Evolutionary conservation across 2,113 vertebrate genomes (phyloP), one percentile per base, ranked within the genome.

Genomic region (Conger conger): DNA sequence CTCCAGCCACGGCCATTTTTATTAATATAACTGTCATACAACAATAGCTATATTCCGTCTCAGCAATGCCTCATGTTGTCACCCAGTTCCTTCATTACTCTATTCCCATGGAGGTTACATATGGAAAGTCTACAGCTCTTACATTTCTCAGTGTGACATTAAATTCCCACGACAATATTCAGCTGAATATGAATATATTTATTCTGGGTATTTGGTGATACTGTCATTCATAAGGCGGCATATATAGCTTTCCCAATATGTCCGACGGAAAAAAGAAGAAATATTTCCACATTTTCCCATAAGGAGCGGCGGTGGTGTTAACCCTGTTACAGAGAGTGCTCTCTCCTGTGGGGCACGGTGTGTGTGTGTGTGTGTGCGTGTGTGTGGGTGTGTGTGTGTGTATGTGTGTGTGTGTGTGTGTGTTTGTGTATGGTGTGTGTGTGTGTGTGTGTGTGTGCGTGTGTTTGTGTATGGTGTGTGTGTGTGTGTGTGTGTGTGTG

Each of bases 51-150:
- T 33, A 73, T 33, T 73, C 68, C 68, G 13, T 73, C n/a, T 73
- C 13, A 6, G 68, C 68, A 73, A 73, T 73, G 68, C n/a, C 68
- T 73, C 68, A 73, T 13, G 9, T 73, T 73, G 68, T 73, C 68
- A 73, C 68, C 68, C 68, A 11, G 7, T 33, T 33, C 68, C 68
- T 73, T 73, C 68, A 30, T 73, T 73, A 73, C 33, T 73, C n/a
- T 73, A 73, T 73, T 73, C 68, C 68, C 68, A 73, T 30, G 68
- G 68, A 73, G n/a, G 68, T 73, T 73, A 73, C 68, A 73, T 73
- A 73, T 73, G 68, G 68, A 73, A 73, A 33, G 68, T 4, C 27
- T 73, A 27, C 68, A 33, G 68, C 68, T 33, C n/a, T 73, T n/a
- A 73, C 68, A 73, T 73, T 73, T 33, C 37, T 79, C 38, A 27